Conservation (phyloP, 1,140 invertebrate genomes). For the Holcopasites calliopsidis region DNA sequence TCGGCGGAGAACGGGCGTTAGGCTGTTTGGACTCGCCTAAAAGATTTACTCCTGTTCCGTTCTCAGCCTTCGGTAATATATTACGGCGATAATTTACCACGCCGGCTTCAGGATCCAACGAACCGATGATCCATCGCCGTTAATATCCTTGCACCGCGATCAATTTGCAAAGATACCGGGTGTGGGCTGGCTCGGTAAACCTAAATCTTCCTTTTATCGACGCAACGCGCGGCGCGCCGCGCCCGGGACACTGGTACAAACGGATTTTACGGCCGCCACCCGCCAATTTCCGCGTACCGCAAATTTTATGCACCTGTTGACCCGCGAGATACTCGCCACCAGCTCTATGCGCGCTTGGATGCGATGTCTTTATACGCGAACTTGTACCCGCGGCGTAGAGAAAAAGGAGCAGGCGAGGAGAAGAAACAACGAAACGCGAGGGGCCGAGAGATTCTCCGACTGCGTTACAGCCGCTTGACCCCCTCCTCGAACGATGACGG, state of each 20-base stretch:
- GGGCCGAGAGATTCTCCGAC: constrained; percentile 11
- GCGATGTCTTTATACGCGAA: constrained; percentile 22
- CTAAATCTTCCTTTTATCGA: constrained; percentile 55
- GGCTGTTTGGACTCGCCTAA: constrained; percentile 6
- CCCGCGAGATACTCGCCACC: constrained; percentile 4
- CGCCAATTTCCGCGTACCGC: constrained; percentile 60
- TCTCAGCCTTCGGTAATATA: constrained; percentile 30
- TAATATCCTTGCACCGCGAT: constrained; percentile 44
- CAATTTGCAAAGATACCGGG: constrained; percentile 47
- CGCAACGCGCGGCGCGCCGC: constrained; percentile 17
- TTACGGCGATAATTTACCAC: background rate
- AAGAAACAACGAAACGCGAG: constrained; percentile 17
- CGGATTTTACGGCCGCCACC: constrained; percentile 55
- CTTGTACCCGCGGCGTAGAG: background rate
- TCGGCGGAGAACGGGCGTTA: background rate
- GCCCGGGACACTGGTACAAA: constrained; percentile 40
- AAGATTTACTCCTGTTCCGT: constrained; percentile 43
- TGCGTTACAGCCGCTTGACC: constrained; percentile 39
- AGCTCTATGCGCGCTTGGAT: too few relatives aligned
- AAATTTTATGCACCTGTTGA: constrained; percentile 64
- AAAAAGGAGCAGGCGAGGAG: too few relatives aligned
- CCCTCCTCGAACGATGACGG: background rate
- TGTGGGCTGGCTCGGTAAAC: constrained; percentile 12
- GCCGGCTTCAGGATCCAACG: constrained; percentile 14
- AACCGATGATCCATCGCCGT: constrained; percentile 47